Evolutionary conservation across 2,113 vertebrate species (phyloP), one percentile per base, ranked within the genome.

Genomic region (Hucho hucho): DNA sequence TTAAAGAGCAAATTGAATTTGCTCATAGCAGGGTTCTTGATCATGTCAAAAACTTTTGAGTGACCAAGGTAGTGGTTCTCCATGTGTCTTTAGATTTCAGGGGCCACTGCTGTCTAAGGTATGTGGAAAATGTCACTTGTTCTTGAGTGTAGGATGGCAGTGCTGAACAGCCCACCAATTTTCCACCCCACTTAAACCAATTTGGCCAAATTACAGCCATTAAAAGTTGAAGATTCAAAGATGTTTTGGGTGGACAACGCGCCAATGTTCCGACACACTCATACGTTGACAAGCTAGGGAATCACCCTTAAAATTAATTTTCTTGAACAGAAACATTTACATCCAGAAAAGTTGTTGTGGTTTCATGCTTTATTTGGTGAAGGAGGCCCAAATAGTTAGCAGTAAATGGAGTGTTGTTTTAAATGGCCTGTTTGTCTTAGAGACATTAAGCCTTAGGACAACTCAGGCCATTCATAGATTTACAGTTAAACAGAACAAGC

Each of bases 131-230:
- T 83, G 88, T 87, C 72, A 84, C 75, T 87, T 79, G 47, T 72
- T 1, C 70, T 78, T 75, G 69, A 64, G 78, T 59, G 47, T 81
- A 75, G 68, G 76, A 84, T 71, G 85, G 32, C 74, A 83, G 66
- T 49, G 66, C 79, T 81, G 68, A 81, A 58, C 76, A 79, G 84
- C 69, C 68, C 25, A 81, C 68, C 79, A 75, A 83, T 86, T 89
- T 90, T 91, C 82, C 78, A 72, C 72, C 49, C 72, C 37, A 28
- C 76, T 90, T 86, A 78, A 80, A 86, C 78, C 86, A 89, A 90
- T 88, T 88, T 86, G 75, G 79, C 79, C 65, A 87, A 91, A 90
- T 89, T 91, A 74, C 64, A 67, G 79, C 75, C 79, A 86, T 89
- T 90, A 85, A 64, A 74, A 68, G 47, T 82, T 78, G 56, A 81